Base-by-base conservation (phyloP, 2,888 invertebrate genomes). In the Eubasilissa splendida region DNA sequence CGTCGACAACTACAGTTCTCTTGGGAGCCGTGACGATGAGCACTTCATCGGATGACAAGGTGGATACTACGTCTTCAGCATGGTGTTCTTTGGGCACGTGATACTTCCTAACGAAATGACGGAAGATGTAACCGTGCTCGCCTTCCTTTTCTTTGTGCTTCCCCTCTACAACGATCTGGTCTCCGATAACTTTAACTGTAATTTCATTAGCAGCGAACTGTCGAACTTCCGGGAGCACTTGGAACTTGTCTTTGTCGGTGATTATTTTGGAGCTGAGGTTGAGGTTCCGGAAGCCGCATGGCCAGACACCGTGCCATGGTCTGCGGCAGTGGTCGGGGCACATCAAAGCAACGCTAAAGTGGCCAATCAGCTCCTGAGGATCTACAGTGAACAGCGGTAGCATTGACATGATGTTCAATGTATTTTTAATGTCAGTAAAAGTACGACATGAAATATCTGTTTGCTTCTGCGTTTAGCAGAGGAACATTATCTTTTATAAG, bases 181-280 rank as follows among this genome's bases (percentile, higher is more conserved):
- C 92, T 8, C 95, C 95, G 0, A 94, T 91, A 0, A 95, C 95
- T 87, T 95, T 96, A 22, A 96, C 95, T 9, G 92, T 91, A 56
- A 96, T 93, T 87, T 96, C 96, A 14, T 93, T 92, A 0, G 96
- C 96, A n/a, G 91, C 89, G 85, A 96, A 96, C 85, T 96, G 94
- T 85, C 94, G 92, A 0, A 96, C 95, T 86, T 96, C 96, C 85
- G 96, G 88, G 85, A 92, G 92, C 11, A 94, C 93, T 86, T 94
- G 93, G 84, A 94, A 94, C 81, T 93, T 93, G 85, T 94, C 90
- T 42, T 91, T 90, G 85, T 92, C 73, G 9, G 54, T 8, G 31
- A 63, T 54, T 31, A 77, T 50, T 1, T 14, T 56, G n/a, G 58
- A 53, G 53, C 54, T 53, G 9, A n/a, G 58, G n/a, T 63, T 42